Percentiles rank a stretch among this genome's conserved stretches.
Evolutionary conservation across 2,888 invertebrate genomes (phyloP).

Genomic region (Eupithecia tripunctaria): DNA sequence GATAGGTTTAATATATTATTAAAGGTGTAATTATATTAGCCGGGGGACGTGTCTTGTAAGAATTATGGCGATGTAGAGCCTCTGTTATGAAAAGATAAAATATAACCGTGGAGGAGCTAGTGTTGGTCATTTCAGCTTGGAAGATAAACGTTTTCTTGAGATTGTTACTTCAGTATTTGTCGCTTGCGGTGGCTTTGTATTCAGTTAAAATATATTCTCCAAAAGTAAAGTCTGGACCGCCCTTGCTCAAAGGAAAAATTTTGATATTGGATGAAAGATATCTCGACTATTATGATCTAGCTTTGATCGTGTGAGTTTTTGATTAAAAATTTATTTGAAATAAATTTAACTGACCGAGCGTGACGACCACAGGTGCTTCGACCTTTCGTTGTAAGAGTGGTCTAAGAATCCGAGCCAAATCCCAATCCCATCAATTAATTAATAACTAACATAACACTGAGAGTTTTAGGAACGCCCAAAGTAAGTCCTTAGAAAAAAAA

Average conservation of each 20-base stretch:
- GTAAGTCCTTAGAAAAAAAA: not conserved
- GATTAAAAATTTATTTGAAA: too few species aligned
- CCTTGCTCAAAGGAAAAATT: not conserved
- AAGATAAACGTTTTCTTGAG: conserved; percentile 11
- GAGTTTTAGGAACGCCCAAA: too few species aligned
- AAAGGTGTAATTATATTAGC: conserved; percentile 40
- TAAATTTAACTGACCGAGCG: too few species aligned
- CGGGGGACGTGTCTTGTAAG: conserved; percentile 35
- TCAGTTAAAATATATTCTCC: not conserved
- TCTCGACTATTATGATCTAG: not conserved
- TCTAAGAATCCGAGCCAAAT: too few species aligned
- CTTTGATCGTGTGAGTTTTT: too few species aligned
- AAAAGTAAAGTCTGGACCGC: not conserved
- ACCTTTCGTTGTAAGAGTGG: too few species aligned
- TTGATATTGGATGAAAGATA: not conserved
- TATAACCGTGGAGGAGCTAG: conserved; percentile 16
- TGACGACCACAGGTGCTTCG: too few species aligned
- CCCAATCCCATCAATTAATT: not conserved
- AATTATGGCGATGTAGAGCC: conserved; percentile 36
- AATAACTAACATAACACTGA: too few species aligned
- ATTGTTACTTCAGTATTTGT: conserved; percentile 9
- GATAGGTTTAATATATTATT: conserved; percentile 40
- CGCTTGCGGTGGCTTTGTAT: not conserved
- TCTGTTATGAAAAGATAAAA: conserved; percentile 38
- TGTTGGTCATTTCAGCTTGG: conserved; percentile 15